Conservation (phyloP, 2,888 invertebrate species). For the Cheilosia urbana region DNA sequence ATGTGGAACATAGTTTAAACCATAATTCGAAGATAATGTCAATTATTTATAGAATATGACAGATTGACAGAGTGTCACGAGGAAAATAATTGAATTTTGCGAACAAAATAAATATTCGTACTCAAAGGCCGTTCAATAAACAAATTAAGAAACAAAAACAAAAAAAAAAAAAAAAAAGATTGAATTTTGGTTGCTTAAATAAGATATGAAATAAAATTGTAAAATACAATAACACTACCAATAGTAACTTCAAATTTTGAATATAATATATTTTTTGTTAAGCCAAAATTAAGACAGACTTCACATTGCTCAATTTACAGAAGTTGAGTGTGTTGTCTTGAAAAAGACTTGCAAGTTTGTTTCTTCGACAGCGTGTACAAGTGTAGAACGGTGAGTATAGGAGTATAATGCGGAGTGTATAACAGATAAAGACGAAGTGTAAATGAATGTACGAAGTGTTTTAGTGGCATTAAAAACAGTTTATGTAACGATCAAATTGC, state of each 20-base stretch:
- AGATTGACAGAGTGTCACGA: slow-evolving; percentile 31
- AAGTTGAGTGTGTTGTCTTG: slow-evolving; percentile 34
- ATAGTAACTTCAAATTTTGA: slow-evolving; percentile 19
- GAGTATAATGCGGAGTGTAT: neutral
- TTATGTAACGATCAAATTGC: no score
- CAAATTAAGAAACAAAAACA: neutral
- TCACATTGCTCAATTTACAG: slow-evolving; percentile 69
- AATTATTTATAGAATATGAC: slow-evolving; percentile 6
- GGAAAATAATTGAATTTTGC: slow-evolving; percentile 25
- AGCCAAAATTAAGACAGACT: slow-evolving; percentile 74
- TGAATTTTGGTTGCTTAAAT: slow-evolving; percentile 33
- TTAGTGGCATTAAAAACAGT: no score
- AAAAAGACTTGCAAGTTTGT: slow-evolving; percentile 22
- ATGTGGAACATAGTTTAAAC: slow-evolving; percentile 16
- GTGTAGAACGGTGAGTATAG: neutral
- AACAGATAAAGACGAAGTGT: neutral
- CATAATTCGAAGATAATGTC: slow-evolving; percentile 29
- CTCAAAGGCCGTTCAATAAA: slow-evolving; percentile 17
- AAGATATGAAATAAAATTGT: neutral
- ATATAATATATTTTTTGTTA: slow-evolving; percentile 26
- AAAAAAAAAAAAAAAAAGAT: slow-evolving; percentile 6
- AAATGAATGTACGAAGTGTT: neutral
- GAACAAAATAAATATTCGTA: slow-evolving; percentile 24
- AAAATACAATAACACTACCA: slow-evolving; percentile 33
- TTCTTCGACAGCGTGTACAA: slow-evolving; percentile 9